Conservation (phyloP, 2,888 invertebrate genomes). For the Limnephilus auricula region DNA sequence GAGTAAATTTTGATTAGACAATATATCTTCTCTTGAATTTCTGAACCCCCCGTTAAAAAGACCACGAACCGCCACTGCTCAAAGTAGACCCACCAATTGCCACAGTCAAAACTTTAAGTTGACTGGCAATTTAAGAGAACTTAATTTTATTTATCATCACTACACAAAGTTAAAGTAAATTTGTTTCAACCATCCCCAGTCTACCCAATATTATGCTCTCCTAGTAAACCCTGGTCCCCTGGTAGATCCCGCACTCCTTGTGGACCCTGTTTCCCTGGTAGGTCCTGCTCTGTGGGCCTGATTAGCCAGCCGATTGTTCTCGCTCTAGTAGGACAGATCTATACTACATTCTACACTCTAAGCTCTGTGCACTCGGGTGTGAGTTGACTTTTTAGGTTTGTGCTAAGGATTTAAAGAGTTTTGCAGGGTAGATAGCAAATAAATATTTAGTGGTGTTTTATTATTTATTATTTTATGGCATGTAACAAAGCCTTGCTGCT, state of each 20-base stretch:
- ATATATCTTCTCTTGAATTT: no score
- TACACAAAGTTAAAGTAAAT: no score
- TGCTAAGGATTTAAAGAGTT: background rate
- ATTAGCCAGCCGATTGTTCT: slow-evolving; percentile 56
- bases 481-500: background rate
- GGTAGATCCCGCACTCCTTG: background rate
- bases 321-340: slow-evolving; percentile 8
- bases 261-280: background rate
- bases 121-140: no score
- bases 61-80: no score
- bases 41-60: no score
- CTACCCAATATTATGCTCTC: background rate
- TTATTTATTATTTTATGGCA: background rate
- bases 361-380: slow-evolving; percentile 14
- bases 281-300: slow-evolving; percentile 8
- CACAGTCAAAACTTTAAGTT: no score
- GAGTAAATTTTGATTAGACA: no score
- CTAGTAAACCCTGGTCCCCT: background rate
- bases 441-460: background rate
- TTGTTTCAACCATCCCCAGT: no score
- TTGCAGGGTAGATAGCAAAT: background rate
- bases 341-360: background rate
- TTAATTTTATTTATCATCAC: no score
- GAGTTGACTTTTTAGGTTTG: slow-evolving; percentile 6
- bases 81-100: no score